Evolutionary conservation across 2,113 vertebrate genomes (phyloP).

Genomic region (Podocnemis expansa): DNA sequence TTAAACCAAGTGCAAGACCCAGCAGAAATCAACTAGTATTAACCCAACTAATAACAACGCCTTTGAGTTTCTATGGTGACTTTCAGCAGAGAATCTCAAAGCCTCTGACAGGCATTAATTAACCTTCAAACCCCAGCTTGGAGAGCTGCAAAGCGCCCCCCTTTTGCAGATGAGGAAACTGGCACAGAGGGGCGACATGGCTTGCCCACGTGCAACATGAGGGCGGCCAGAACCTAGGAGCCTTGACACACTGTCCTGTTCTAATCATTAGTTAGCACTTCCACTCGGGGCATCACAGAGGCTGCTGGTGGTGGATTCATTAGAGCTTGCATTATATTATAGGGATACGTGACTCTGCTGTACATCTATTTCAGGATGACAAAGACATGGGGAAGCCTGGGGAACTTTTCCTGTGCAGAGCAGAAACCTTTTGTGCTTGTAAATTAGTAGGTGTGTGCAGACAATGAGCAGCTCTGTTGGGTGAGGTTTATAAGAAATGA

Average conservation of each 20-base stretch:
- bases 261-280: neutral
- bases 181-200: neutral
- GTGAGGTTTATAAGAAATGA: constrained; percentile 2
- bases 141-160: neutral
- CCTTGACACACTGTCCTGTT: neutral
- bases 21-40: neutral
- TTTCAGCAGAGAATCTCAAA: constrained; percentile 22
- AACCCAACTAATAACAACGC: neutral
- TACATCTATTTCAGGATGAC: neutral
- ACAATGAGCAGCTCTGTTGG: neutral
- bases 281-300: neutral
- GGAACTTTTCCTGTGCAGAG: neutral
- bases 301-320: neutral
- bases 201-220: neutral
- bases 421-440: rapidly evolving
- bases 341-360: rapidly evolving
- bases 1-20: constrained; percentile 15
- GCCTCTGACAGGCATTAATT: neutral
- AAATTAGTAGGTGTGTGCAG: neutral
- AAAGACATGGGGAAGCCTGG: neutral
- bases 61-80: neutral
- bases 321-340: neutral
- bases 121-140: neutral
- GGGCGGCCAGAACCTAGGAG: neutral
- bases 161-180: neutral